Evolutionary conservation across 2,888 invertebrate species (phyloP), one percentile per base, ranked within the genome.

Genomic region (Mantis religiosa): DNA sequence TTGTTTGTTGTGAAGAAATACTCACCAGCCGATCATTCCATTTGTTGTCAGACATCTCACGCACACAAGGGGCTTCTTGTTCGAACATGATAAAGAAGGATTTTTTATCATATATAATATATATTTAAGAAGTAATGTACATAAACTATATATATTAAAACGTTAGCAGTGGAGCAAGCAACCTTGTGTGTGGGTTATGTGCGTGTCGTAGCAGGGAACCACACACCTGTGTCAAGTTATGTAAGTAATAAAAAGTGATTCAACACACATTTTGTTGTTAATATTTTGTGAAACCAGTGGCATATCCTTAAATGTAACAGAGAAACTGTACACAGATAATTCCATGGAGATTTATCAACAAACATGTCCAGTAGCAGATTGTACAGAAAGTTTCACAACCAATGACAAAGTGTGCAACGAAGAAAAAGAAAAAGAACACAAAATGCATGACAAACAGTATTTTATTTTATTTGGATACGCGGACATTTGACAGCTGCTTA

Each of bases 141-240:
- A 86, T 86, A 86, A 41, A 86, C 81, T 86, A 86, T 86, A 85
- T 84, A 54, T 86, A 86, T 86, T 86, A 86, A 47, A 71, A 86
- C n/a, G 71, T 86, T 86, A 86, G 86, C 81, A 86, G 86, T 71
- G 54, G 54, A 71, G 54, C 54, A 71, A 20, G 4, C 54, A 71
- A 71, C 54, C 54, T 71, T 71, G 54, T 71, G 54, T 71, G 54
- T 71, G 54, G 54, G 54, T 71, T 71, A 71, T 71, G 54, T 71
- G 20, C 20, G 54, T 71, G 54, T 71, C 6, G 54, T 71, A 71
- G 54, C 20, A 71, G 54, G 25, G 20, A 15, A 71, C 14, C 14
- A 54, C 54, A 71, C 54, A 71, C 54, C 20, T 71, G 54, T 71
- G 54, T 71, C 54, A 71, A 71, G 54, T 71, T 71, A 71, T 71